Conservation (phyloP, 2,797 vertebrate species). For the Bradypus variegatus region DNA sequence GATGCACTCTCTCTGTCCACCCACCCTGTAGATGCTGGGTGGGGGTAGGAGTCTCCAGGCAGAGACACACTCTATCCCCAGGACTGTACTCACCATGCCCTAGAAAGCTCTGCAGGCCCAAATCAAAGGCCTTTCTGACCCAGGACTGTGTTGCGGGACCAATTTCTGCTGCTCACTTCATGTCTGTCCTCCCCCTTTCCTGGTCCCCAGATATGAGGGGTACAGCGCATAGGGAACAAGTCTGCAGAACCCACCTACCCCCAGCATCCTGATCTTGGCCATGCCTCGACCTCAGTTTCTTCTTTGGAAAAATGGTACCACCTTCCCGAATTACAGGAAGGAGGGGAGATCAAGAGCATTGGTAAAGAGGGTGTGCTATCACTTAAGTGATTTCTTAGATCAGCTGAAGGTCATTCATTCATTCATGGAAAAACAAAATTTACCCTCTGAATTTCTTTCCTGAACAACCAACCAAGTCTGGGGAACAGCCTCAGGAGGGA, state of each 20-base stretch:
- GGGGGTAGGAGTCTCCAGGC: neutral
- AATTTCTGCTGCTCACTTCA: neutral
- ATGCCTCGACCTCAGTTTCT: neutral
- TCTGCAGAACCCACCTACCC: neutral
- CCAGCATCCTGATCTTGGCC: neutral
- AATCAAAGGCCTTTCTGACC: neutral
- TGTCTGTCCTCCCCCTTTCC: neutral
- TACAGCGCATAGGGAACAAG: neutral
- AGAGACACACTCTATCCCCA: neutral
- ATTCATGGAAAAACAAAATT: neutral
- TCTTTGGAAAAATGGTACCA: neutral
- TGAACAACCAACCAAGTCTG: neutral
- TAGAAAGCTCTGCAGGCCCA: neutral
- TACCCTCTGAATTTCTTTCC: neutral
- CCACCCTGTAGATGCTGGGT: too few species aligned
- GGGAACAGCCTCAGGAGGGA: neutral
- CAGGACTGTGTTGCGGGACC: neutral
- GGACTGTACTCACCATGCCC: neutral
- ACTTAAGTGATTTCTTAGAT: neutral
- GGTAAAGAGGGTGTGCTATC: neutral
- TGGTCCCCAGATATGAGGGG: neutral
- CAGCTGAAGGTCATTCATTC: neutral
- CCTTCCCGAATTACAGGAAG: neutral
- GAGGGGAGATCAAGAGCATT: neutral
- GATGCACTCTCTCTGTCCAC: neutral